Percentiles rank a stretch among this genome's conserved stretches.
Evolutionary conservation across 2,797 vertebrate genomes (phyloP).

Genomic region (Platalea minor): DNA sequence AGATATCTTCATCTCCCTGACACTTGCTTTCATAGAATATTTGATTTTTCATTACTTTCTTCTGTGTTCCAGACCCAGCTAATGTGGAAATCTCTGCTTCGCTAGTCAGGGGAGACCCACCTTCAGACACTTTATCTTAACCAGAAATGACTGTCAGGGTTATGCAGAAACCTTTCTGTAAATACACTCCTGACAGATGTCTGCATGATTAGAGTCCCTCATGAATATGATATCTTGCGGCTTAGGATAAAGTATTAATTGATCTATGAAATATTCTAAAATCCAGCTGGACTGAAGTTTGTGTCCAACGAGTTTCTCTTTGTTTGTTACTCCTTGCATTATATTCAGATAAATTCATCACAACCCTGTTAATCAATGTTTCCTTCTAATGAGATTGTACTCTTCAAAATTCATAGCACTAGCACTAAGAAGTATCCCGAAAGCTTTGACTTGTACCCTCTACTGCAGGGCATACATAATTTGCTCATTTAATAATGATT

Average conservation of each 20-base stretch:
- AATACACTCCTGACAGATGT: background rate
- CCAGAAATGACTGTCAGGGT: background rate
- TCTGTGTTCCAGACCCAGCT: background rate
- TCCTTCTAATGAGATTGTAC: background rate
- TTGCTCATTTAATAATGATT: slow-evolving; percentile 59
- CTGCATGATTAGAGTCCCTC: background rate
- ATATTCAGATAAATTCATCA: background rate
- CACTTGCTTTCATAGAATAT: background rate
- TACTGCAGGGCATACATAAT: slow-evolving; percentile 36
- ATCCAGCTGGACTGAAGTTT: background rate
- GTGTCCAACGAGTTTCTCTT: background rate
- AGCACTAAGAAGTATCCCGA: background rate
- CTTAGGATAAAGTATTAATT: background rate
- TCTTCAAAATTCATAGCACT: background rate
- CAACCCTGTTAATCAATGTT: background rate
- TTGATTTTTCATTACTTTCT: background rate
- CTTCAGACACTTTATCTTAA: background rate
- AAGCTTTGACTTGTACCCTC: background rate
- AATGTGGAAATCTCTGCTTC: background rate
- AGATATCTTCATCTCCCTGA: background rate
- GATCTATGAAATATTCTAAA: background rate
- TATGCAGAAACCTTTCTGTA: slow-evolving; percentile 11
- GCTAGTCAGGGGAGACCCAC: background rate
- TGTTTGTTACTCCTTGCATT: background rate
- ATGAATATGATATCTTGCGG: background rate